These are phyloP conservation scores for Cotesia glomerata DNA, from an alignment of 1,140 invertebrate species.

Conservation along the genomic window DNA sequence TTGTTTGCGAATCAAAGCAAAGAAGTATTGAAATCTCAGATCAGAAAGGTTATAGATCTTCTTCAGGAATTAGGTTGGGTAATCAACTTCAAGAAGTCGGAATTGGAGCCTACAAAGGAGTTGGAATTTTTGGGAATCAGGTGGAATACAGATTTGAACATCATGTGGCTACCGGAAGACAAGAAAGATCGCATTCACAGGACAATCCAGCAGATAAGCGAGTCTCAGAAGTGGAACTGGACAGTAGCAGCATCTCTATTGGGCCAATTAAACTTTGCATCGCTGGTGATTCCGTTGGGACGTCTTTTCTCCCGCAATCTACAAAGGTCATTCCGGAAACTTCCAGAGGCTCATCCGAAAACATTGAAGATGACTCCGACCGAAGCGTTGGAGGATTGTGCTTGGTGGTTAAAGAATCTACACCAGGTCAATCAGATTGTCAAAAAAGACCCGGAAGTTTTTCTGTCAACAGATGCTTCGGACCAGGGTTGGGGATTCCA, in stretches of 20 bases:
- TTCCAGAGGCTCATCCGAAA: constrained; percentile 32
- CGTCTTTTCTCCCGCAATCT: constrained; percentile 5
- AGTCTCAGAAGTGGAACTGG: too few species aligned
- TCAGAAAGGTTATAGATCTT: constrained; percentile 42
- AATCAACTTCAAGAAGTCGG: constrained; percentile 35
- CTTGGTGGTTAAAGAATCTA: too few species aligned
- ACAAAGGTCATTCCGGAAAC: not conserved
- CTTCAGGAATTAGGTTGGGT: constrained; percentile 38
- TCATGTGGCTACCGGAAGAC: not conserved
- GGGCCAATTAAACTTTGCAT: too few species aligned
- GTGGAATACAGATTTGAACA: constrained; percentile 29
- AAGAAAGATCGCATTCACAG: constrained; percentile 15
- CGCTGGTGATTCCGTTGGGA: not conserved
- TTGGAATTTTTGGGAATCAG: constrained; percentile 36
- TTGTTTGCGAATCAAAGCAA: too few species aligned
- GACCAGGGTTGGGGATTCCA: too few species aligned
- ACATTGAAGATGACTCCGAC: constrained; percentile 32
- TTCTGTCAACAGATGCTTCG: too few species aligned
- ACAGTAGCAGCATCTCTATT: too few species aligned
- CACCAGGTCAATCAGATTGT: too few species aligned
- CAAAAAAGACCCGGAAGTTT: too few species aligned
- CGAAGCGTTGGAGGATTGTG: constrained; percentile 39
- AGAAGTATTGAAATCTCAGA: too few species aligned
- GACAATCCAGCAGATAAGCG: not conserved
- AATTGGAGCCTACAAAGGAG: constrained; percentile 22